Conservation (phyloP, 2,113 vertebrate species). For the Kryptolebias marmoratus region DNA sequence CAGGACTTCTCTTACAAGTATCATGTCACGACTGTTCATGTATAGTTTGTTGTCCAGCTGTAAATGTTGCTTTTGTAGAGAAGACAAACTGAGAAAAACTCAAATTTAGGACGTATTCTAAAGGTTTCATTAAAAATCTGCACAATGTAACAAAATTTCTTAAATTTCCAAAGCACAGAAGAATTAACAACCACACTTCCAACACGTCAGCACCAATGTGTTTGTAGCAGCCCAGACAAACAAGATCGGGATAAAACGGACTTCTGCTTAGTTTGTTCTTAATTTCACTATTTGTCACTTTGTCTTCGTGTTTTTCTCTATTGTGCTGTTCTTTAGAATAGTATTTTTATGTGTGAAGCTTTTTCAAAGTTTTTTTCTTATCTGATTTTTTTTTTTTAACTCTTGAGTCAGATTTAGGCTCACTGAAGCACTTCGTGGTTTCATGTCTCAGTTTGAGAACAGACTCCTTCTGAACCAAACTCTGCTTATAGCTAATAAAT, state of each 20-base stretch:
- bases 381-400: not conserved
- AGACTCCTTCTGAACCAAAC: not conserved
- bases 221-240: too few species aligned
- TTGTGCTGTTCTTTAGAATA: slow-evolving; percentile 26
- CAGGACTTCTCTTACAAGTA: not conserved
- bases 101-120: not conserved
- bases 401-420: not conserved
- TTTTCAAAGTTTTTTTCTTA: slow-evolving; percentile 6
- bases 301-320: slow-evolving; percentile 14
- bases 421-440: not conserved
- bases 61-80: slow-evolving; percentile 23
- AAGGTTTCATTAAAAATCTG: not conserved
- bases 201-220: too few species aligned
- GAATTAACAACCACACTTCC: too few species aligned
- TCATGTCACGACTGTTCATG: slow-evolving; percentile 17
- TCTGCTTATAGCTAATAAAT: slow-evolving; percentile 59
- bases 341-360: not conserved
- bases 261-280: not conserved
- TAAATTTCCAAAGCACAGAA: too few species aligned
- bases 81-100: not conserved
- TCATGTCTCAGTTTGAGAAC: slow-evolving; percentile 6
- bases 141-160: not conserved
- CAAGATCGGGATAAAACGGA: too few species aligned
- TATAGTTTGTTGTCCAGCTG: slow-evolving; percentile 11
- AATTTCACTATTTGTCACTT: too few species aligned